Base-by-base conservation (phyloP, 1,140 invertebrate species). In the Nylanderia fulva region DNA sequence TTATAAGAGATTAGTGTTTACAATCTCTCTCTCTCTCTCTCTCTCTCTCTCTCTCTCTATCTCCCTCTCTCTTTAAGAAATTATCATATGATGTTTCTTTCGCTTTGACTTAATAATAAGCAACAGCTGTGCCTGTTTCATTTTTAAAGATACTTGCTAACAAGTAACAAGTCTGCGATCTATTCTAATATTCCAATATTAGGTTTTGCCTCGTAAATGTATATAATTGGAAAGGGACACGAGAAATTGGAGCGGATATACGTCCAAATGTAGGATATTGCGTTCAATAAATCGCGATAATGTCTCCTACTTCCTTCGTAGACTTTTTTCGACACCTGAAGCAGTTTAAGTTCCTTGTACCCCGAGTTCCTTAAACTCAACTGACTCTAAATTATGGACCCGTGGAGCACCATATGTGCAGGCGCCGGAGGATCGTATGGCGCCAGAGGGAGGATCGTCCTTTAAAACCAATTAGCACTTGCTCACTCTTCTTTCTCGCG, bases 391-490 rank as follows among this genome's bases (percentile, higher is more conserved):
- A 89, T 93, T 93, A 93, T 93, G 91, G 61, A 79, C 54, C 29
- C 13, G 64, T 56, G 71, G 75, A 60, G 61, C 48, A 71, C 90
- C 92, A 93, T 87, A 91, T 93, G 92, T 94, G 91, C 66, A 91
- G 92, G 91, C 92, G 93, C 93, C 93, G 90, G 71, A n/a, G 90
- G 71, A n/a, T 86, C 76, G 76, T n/a, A n/a, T 91, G 93, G 93
- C 93, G 93, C 93, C 93, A 92, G 36, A 60, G 75, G 84, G 68
- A 90, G 77, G 88, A 88, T 90, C 52, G 72, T 68, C 88, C 79
- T 90, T 82, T 86, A 90, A 75, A 84, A 88, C 92, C 93, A 93
- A 94, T 94, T 94, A 93, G 92, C 93, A 94, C 93, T 91, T 92
- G 77, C 77, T 84, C 86, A 85, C 72, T 89, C 90, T 90, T 87